Base-by-base conservation (phyloP, 1,140 invertebrate species). In the Dermatophagoides farinae region DNA sequence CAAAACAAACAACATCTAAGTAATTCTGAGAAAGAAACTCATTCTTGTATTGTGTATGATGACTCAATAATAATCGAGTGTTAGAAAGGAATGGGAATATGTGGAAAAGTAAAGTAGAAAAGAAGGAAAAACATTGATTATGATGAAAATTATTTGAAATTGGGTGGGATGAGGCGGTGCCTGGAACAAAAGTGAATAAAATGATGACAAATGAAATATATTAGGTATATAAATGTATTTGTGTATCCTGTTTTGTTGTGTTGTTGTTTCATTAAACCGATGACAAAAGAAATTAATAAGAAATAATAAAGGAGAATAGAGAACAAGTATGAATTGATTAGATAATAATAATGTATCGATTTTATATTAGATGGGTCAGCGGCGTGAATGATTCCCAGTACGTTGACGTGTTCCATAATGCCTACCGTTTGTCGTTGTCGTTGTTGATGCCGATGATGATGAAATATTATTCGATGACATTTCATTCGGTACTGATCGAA, bases 351-450 rank as follows among this genome's bases (percentile, higher is more conserved):
- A 55, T 14, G 23, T 39, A 37, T 25, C 11, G 50, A 31, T 31
- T 31, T 31, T 31, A 31, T 31, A 4, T 31, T 31, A 31, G 31
- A 16, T 52, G 39, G 16, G 53, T 55, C 53, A 55, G 53, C 53
- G 53, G 53, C 53, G 53, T 55, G 16, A n/a, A 38, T 50, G 18
- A 20, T 55, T 55, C 4, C 53, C 53, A 55, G 53, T 38, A 39
- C 53, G 53, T 14, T 55, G 53, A 2, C 53, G 5, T 55, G 53
- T 38, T 40, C 10, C 10, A 39, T 14, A 14, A 4, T 20, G 14
- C 53, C 53, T 55, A 55, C 53, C 53, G 53, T 55, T 55, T 55
- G 14, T 14, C 14, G 12, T 50, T 55, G 53, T 23, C 25, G 53
- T 23, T 12, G 25, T 18, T 20, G 12, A 39, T 37, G 14, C 8